Base-by-base conservation (phyloP, 2,113 vertebrate species). In the Myrmophylax atrothorax region DNA sequence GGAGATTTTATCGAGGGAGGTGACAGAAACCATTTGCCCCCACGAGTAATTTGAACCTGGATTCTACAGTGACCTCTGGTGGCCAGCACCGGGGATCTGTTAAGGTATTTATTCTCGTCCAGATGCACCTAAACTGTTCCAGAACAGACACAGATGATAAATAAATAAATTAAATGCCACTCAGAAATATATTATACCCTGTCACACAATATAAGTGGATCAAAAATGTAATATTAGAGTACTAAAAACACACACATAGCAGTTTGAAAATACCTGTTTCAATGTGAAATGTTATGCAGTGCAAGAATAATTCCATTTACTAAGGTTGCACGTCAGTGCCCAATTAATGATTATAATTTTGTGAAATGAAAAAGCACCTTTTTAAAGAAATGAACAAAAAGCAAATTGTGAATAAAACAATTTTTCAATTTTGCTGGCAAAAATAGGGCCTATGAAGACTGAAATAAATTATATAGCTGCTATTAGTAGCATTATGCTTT, bases 21-120 rank as follows among this genome's bases (percentile, higher is more conserved):
- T 64, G 87, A 84, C 93, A 90, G 94, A 90, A 97, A 87, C 81
- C 89, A 94, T 28, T 33, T 91, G 86, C 47, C 86, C 90, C 92
- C 74, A 44, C 12, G 12, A 35, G 78, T 14, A 66, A 94, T 95
- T 96, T 97, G 96, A 98, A 97, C 97, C 97, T 97, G 98, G 97
- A 97, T 98, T 98, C 97, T 97, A 67, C 97, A 97, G 97, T 98
- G 98, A 98, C 98, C 98, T 98, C 98, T 98, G 97, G 97, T 60
- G 98, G 98, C 96, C 96, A 96, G 94, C 33, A 25, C 14, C 44
- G 60, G 40, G 79, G 94, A 93, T 94, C 93, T 94, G 76, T 85
- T 95, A 87, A 96, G 93, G 86, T 75, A 95, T 97, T 97, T 94
- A 89, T 94, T 91, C 87, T 87, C 92, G 89, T 87, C 93, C 92